Evolutionary conservation across 2,888 invertebrate species (phyloP).

Genomic region (Eupithecia insigniata): DNA sequence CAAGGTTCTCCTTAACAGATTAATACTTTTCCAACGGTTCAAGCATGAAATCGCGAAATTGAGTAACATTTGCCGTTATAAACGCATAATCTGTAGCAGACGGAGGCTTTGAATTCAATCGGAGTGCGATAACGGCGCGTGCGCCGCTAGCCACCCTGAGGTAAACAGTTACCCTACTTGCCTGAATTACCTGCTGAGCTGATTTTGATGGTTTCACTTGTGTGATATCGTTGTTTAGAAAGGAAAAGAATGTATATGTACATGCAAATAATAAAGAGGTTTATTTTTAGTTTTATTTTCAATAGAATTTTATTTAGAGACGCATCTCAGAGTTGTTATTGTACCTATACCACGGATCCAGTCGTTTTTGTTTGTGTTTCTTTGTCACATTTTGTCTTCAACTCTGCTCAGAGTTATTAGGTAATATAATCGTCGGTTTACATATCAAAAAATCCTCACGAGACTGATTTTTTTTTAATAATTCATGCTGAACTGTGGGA

Average conservation of each 20-base stretch:
- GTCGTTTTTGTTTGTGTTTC: too few species aligned
- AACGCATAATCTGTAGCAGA: slow-evolving; percentile 42
- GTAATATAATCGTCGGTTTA: too few species aligned
- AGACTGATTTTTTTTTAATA: too few species aligned
- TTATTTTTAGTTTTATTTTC: neutral
- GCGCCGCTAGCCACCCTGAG: slow-evolving; percentile 48
- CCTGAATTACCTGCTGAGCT: slow-evolving; percentile 39
- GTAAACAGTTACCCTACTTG: slow-evolving; percentile 53
- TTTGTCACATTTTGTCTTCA: too few species aligned
- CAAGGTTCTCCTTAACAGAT: neutral
- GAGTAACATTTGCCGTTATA: slow-evolving; percentile 24
- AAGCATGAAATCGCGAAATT: slow-evolving; percentile 15
- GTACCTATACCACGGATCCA: too few species aligned
- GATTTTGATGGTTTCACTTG: slow-evolving; percentile 16
- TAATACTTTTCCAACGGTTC: slow-evolving; percentile 4
- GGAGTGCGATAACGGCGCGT: slow-evolving; percentile 44
- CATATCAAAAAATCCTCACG: too few species aligned
- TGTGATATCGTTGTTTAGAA: neutral
- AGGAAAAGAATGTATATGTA: too few species aligned
- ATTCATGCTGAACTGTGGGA: neutral
- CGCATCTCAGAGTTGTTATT: too few species aligned
- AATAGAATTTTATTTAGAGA: too few species aligned
- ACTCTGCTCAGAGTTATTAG: too few species aligned
- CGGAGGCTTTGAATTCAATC: slow-evolving; percentile 44
- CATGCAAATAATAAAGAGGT: neutral